Conservation (phyloP, 2,888 invertebrate genomes). For the Harpagoxenus sublaevis region DNA sequence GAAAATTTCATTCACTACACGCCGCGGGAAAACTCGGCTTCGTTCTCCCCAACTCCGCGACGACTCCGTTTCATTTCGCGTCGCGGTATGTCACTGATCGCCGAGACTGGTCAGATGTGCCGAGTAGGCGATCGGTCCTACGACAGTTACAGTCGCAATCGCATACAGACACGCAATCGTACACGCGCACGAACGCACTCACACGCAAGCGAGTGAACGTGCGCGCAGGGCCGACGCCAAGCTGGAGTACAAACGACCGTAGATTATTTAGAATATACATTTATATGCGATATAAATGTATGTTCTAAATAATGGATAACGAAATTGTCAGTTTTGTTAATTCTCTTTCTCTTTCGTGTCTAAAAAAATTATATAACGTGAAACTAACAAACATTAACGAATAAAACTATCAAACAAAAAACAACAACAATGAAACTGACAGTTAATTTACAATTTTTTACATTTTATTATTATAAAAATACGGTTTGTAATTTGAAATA, state of each 20-base stretch:
- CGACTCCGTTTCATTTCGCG: neutral
- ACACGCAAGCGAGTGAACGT: neutral
- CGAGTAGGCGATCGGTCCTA: slow-evolving; percentile 1
- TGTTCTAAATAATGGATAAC: neutral
- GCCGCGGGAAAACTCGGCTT: neutral
- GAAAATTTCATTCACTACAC: neutral
- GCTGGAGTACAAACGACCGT: neutral
- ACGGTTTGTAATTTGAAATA: no score
- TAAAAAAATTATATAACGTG: no score
- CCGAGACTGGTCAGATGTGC: neutral
- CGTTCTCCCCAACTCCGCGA: neutral
- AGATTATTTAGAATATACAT: neutral
- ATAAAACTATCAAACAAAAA: no score
- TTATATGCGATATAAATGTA: neutral
- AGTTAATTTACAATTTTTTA: no score
- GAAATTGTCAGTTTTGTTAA: neutral
- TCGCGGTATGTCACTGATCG: slow-evolving; percentile 26
- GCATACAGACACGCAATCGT: neutral
- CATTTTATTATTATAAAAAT: no score
- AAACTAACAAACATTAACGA: no score
- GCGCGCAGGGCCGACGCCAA: neutral
- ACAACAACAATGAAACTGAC: no score
- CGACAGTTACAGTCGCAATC: slow-evolving; percentile 17
- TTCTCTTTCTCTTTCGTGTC: no score
- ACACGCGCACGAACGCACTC: neutral